Evolutionary conservation across 2,888 invertebrate genomes (phyloP).

Genomic region (Odontomyia ornata): DNA sequence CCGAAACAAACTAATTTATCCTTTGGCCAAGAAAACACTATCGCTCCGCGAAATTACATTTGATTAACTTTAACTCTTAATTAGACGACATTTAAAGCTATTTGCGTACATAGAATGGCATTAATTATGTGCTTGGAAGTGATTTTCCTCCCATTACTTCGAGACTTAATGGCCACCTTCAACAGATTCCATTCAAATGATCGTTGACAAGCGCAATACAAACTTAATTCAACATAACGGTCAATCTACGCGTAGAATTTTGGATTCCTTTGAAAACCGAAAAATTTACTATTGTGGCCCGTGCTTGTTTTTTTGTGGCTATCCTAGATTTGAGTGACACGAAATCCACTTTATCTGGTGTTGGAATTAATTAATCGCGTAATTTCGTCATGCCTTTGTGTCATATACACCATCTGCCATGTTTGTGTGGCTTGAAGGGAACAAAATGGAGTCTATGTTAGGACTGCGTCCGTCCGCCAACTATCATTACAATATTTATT

Average conservation of each 20-base stretch:
- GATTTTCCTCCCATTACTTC: slow-evolving; percentile 43
- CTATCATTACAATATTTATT: slow-evolving; percentile 39
- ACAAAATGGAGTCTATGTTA: slow-evolving; percentile 9
- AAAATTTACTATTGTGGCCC: background rate
- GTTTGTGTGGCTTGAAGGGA: slow-evolving; percentile 26
- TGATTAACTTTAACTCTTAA: slow-evolving; percentile 49
- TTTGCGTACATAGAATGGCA: slow-evolving; percentile 49
- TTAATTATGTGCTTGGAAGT: slow-evolving; percentile 48
- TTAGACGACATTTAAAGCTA: slow-evolving; percentile 49
- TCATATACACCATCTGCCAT: slow-evolving; percentile 32
- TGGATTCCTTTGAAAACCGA: background rate
- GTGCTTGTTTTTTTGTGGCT: background rate
- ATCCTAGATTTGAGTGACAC: slow-evolving; percentile 48
- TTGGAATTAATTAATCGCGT: slow-evolving; percentile 51
- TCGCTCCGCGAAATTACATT: slow-evolving; percentile 46
- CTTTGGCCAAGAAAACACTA: slow-evolving; percentile 34
- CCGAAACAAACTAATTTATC: background rate
- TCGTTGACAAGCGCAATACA: slow-evolving; percentile 17
- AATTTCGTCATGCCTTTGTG: slow-evolving; percentile 46
- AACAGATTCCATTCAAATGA: slow-evolving; percentile 18
- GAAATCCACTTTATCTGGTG: slow-evolving; percentile 50
- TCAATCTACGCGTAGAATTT: background rate
- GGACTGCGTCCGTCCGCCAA: slow-evolving; percentile 19
- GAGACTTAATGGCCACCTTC: slow-evolving; percentile 20
- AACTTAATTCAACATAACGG: no score